Base-by-base conservation (phyloP, 2,888 invertebrate genomes). In the Coelopa pilipes region DNA sequence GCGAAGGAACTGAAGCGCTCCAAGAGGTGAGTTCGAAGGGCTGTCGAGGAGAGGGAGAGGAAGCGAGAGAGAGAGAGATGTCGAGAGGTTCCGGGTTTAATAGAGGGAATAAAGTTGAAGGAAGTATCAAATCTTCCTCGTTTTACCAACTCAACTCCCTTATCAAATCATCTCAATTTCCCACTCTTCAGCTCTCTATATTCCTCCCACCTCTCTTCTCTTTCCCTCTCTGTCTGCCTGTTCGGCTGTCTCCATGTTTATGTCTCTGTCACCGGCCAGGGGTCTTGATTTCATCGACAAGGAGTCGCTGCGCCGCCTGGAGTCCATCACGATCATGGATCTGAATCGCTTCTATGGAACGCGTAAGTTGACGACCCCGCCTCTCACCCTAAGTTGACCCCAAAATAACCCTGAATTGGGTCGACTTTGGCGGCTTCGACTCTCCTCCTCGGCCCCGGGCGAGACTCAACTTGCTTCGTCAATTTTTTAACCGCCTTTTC, bases 241-340 rank as follows among this genome's bases (percentile, higher is more conserved):
- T 34, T n/a, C 46, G 21, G 5, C 12, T 34, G 34, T 34, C 7
- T 34, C 34, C 7, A 34, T 4, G 7, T 34, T 34, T 34, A 34
- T 34, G 34, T 34, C n/a, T 19, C 46, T 15, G 46, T 53, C 17
- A 57, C 24, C 72, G 47, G 5, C 13, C n/a, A 59, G 66, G 15
- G 67, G 71, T 66, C 59, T 47, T 1, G 55, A 46, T 21, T 19
- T 67, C 66, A 60, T 68, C 66, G 74, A 70, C 62, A 66, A n/a
- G 15, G 55, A 67, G 17, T 60, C 49, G 19, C 34, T 49, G 46
- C 60, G 55, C 46, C 46, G 34, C 47, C 53, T 50, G 45, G 19
- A 17, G 74, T 49, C 13, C 45, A 15, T 59, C n/a, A 46, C 19
- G 12, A 15, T 34, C 45, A 49, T 60, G 47, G 47, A 49, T 17